Evolutionary conservation across 1,140 invertebrate species (phyloP).

Genomic region (Pseudachorutes palmiensis): DNA sequence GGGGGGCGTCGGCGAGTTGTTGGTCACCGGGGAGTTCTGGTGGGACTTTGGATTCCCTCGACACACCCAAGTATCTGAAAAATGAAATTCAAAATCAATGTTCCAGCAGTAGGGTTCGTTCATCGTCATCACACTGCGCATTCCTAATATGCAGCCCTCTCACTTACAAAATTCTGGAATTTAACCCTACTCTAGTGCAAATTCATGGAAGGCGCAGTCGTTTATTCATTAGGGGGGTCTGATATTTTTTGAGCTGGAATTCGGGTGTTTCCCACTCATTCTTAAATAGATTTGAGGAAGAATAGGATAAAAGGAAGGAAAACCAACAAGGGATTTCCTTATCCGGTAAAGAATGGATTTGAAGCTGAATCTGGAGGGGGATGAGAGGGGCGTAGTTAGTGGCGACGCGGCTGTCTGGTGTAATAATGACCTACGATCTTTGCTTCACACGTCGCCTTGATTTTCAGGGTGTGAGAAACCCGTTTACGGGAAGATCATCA

Average conservation of each 20-base stretch:
- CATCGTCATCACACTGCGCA: no score
- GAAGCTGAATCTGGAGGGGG: not conserved
- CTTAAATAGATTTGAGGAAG: not conserved
- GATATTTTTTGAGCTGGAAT: not conserved
- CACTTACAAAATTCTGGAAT: no score
- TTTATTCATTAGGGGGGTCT: no score
- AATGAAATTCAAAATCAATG: constrained; percentile 12
- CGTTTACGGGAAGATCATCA: not conserved
- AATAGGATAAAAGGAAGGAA: not conserved
- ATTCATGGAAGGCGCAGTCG: no score
- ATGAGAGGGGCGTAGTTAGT: not conserved
- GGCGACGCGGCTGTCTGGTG: constrained; percentile 4
- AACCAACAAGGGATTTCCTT: constrained; percentile 4
- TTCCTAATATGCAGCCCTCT: no score
- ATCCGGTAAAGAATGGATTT: constrained; percentile 1
- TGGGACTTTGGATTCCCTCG: constrained; percentile 42
- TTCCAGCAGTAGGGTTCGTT: no score
- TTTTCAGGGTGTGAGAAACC: not conserved
- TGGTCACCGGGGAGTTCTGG: constrained; percentile 39
- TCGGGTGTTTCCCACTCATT: not conserved
- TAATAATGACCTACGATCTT: constrained; percentile 9
- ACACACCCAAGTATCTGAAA: constrained; percentile 49
- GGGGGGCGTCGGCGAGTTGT: constrained; percentile 33
- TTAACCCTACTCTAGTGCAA: no score
- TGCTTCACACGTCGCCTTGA: constrained; percentile 10